Conservation (phyloP, 2,888 invertebrate species). For the Xylota sylvarum region DNA sequence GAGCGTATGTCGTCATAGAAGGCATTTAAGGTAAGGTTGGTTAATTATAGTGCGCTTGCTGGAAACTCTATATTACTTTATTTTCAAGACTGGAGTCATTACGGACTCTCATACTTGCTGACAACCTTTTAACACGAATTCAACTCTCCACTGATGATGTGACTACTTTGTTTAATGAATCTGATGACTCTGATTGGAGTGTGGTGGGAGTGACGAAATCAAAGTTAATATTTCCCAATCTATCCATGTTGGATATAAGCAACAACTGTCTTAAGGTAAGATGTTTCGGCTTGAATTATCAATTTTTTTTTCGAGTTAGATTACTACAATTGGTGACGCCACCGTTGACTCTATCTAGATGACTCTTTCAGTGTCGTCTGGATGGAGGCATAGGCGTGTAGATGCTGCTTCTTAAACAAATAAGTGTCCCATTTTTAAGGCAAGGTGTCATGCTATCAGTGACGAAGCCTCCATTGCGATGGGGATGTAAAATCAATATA, state of each 20-base stretch:
- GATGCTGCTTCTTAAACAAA: too few species aligned
- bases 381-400: too few species aligned
- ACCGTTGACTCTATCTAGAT: too few species aligned
- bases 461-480: too few species aligned
- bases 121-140: conserved; percentile 93
- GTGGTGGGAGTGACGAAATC: conserved; percentile 86
- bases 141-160: conserved; percentile 93
- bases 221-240: conserved; percentile 94
- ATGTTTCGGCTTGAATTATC: too few species aligned
- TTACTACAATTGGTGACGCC: too few species aligned
- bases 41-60: neutral
- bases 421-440: too few species aligned
- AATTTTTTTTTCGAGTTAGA: too few species aligned
- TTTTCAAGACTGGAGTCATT: conserved; percentile 81
- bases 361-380: too few species aligned
- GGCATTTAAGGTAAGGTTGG: conserved; percentile 91
- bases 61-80: neutral
- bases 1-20: conserved; percentile 93
- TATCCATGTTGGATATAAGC: conserved; percentile 97
- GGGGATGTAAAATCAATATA: too few species aligned
- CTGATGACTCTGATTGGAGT: conserved; percentile 88
- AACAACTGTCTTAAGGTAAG: conserved; percentile 90
- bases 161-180: conserved; percentile 87
- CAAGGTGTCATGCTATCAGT: too few species aligned
- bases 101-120: conserved; percentile 89